Evolutionary conservation across 37 sponge, comb jelly and placozoan species (phyloP), one percentile per base, ranked within the genome.

Genomic region (Cladorhizidae sp.): DNA sequence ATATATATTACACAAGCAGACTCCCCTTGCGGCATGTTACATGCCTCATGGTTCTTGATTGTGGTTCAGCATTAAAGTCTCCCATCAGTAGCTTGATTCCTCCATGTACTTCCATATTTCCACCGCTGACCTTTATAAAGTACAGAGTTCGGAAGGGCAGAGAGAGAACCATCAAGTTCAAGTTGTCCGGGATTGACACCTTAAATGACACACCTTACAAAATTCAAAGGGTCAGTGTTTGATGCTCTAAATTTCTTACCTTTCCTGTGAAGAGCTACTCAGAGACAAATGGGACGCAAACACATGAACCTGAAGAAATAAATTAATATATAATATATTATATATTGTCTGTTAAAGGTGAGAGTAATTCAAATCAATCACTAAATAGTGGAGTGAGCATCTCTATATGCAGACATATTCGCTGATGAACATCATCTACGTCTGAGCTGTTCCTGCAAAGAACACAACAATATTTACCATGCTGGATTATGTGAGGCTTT

Each of bases 271-370:
- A 18, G 39, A 43, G 42, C 71, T 72, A 38, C 80, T 87, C 3
- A 95, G 86, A 12, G 95, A 88, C 25, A 95, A 73, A 52, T 95
- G 95, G 28, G 95, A 88, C 0, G 75, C 85, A 69, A 91, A 95
- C 36, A 91, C 80, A 72, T 95, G 89, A 0, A 91, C 71, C 95
- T 91, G 52, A 18, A 57, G n/a, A n/a, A 58, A 58, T 57, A 86
- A 23, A 61, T 29, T 1, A 50, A 42, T 67, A 20, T 28, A 59
- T 40, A 78, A n/a, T n/a, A n/a, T n/a, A n/a, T n/a, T 21, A 7
- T 14, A 9, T 3, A 6, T 68, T 17, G 2, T 14, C 11, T 32
- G 29, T 36, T 36, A 32, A 68, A 14, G 18, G 35, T 7, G 5
- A 43, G 5, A 14, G 1, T 31, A 67, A 31, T 36, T 20, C 7